Evolutionary conservation across 2,888 invertebrate species (phyloP).

Genomic region (Caradrina kadenii): DNA sequence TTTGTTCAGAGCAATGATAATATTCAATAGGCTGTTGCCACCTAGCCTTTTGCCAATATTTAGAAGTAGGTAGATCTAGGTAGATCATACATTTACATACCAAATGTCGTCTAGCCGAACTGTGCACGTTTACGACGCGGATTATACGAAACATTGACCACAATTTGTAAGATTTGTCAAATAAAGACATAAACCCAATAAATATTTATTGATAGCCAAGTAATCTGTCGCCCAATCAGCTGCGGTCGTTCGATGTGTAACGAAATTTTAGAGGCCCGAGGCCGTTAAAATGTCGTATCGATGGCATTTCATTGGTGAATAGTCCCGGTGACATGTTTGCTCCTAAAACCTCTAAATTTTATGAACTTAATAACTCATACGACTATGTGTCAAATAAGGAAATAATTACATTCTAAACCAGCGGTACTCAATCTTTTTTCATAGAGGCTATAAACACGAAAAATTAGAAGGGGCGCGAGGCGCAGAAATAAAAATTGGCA

Average conservation of each 20-base stretch:
- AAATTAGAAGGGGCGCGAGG: too few species aligned
- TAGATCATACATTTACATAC: constrained; percentile 58
- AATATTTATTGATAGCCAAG: constrained; percentile 64
- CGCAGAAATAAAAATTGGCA: too few species aligned
- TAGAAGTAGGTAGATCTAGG: constrained; percentile 28
- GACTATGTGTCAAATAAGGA: constrained; percentile 19
- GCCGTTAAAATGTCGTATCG: constrained; percentile 46
- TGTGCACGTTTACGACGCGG: constrained; percentile 52
- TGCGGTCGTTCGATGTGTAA: constrained; percentile 40
- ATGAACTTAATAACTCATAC: constrained; percentile 7
- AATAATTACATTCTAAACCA: constrained; percentile 9
- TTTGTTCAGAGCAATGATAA: constrained; percentile 23
- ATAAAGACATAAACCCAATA: constrained; percentile 66
- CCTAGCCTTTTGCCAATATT: constrained; percentile 27
- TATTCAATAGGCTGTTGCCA: constrained; percentile 38
- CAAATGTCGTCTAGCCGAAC: constrained; percentile 41
- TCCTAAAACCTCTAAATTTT: constrained; percentile 43
- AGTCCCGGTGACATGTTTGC: constrained; percentile 54
- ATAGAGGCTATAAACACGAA: too few species aligned
- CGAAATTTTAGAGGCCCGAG: constrained; percentile 51
- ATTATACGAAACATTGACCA: constrained; percentile 58
- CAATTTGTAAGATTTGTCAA: constrained; percentile 67
- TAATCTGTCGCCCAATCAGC: constrained; percentile 55
- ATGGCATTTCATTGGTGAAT: constrained; percentile 44
- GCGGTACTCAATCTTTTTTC: too few species aligned